phyloP scores from a whole-genome alignment of 1,140 invertebrate genomes.

The Ericerus pela region DNA sequence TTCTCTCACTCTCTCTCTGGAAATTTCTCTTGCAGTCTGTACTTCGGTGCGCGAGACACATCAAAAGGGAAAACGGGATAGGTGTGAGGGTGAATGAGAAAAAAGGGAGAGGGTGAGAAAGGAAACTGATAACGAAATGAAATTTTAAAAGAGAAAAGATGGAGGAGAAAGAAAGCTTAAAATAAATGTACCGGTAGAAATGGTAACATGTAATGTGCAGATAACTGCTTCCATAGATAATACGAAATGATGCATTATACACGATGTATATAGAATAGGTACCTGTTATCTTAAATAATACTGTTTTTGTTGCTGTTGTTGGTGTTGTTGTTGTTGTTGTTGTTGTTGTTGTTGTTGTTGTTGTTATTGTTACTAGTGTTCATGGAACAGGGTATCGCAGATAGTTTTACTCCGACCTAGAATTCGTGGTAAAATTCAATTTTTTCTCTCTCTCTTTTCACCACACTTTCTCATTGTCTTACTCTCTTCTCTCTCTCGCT shows the following conservation, averaged over 20 bases:
- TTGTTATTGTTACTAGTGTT: too few species aligned
- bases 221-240: conserved; percentile 7
- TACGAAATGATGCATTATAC: conserved; percentile 10
- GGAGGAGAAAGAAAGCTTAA: conserved; percentile 10
- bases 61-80: too few species aligned
- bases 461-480: too few species aligned
- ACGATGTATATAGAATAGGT: too few species aligned
- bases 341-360: too few species aligned
- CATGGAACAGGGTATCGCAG: conserved; percentile 2
- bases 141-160: conserved; percentile 9
- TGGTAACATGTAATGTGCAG: conserved; percentile 12
- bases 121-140: conserved; percentile 10
- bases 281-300: conserved; percentile 5
- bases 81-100: conserved; percentile 2
- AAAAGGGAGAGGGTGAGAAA: not conserved
- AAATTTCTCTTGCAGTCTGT: too few species aligned
- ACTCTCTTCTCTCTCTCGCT: too few species aligned
- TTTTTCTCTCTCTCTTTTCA: too few species aligned
- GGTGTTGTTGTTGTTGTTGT: too few species aligned
- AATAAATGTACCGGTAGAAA: conserved; percentile 12
- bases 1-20: too few species aligned
- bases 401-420: not conserved
- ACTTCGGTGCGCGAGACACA: too few species aligned
- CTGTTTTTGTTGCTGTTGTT: not conserved
- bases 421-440: too few species aligned